Conservation (phyloP, 2,113 vertebrate species). For the cattle (Bos taurus) region DNA sequence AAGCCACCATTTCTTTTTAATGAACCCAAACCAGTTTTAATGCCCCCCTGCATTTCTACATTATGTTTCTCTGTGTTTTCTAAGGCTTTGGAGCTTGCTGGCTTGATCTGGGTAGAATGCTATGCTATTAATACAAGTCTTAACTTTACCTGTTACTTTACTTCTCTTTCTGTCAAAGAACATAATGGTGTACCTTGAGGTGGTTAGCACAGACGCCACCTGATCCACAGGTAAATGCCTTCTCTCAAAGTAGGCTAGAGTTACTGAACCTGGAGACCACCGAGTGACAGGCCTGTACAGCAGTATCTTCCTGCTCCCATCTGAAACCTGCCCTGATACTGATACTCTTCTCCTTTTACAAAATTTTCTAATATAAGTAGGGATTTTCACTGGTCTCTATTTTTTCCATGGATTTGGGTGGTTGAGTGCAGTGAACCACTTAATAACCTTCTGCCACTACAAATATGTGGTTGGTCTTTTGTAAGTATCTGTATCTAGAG, state of each 20-base stretch:
- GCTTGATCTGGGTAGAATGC: neutral
- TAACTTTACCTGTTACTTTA: neutral
- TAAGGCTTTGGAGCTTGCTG: neutral
- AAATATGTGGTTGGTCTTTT: neutral
- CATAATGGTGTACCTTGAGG: no score
- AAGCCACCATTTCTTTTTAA: neutral
- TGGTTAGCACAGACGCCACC: neutral
- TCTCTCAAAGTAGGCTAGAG: neutral
- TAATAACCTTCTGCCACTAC: neutral
- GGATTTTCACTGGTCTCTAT: neutral
- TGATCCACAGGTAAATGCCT: no score
- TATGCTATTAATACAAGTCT: neutral
- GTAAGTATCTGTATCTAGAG: neutral
- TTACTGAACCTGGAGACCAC: neutral
- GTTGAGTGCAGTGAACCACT: neutral
- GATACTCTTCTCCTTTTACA: neutral
- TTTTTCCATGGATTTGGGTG: neutral
- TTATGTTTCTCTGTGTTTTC: neutral
- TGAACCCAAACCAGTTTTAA: neutral
- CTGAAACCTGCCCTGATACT: neutral
- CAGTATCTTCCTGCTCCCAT: neutral
- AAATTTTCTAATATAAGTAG: neutral
- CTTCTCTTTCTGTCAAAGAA: neutral
- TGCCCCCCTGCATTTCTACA: neutral
- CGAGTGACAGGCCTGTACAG: no score